Base-by-base conservation (phyloP, 2,888 invertebrate species). In the Drosophila histrio region DNA sequence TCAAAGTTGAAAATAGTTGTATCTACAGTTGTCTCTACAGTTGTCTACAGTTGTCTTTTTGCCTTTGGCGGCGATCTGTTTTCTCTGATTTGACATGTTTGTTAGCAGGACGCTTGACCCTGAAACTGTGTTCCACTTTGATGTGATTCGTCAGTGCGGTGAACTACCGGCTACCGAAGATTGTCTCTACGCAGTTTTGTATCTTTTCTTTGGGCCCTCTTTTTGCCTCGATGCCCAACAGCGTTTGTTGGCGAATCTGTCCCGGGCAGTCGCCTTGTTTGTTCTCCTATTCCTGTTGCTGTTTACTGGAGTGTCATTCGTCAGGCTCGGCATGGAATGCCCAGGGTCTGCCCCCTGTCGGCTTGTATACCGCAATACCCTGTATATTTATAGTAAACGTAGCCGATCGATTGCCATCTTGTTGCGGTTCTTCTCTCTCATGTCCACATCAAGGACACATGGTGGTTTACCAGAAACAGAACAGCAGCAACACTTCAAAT, bases 101-200 rank as follows among this genome's bases (percentile, higher is more conserved):
- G 72, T 88, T 83, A 77, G 84, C 87, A 70, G 75, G 74, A 54
- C 53, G 74, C 84, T 72, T 87, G 84, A 81, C 68, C 61, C 58
- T 54, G 69, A 59, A 47, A 61, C 50, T 47, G 73, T 86, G 89
- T 89, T 89, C 79, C 89, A 89, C 89, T 89, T 89, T 89, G 89
- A 89, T 89, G 78, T 81, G 83, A 89, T 89, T 89, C 89, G 89
- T 89, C 89, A 89, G 76, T 89, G 90, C 79, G 90, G 90, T 89
- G 85, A 73, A 88, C 87, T 79, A 77, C 82, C 72, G 72, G 79
- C 83, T 87, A 86, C 79, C 72, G 80, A 59, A 67, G 56, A 43
- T 58, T 21, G n/a, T 22, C 59, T 30, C 54, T 9, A 47, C 50
- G 28, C 47, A 52, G 11, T 54, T 7, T 9, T 5, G 21, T 1